These are phyloP conservation scores for Tortricodes alternella DNA, from an alignment of 2,888 invertebrate species.

Conservation along the genomic window DNA sequence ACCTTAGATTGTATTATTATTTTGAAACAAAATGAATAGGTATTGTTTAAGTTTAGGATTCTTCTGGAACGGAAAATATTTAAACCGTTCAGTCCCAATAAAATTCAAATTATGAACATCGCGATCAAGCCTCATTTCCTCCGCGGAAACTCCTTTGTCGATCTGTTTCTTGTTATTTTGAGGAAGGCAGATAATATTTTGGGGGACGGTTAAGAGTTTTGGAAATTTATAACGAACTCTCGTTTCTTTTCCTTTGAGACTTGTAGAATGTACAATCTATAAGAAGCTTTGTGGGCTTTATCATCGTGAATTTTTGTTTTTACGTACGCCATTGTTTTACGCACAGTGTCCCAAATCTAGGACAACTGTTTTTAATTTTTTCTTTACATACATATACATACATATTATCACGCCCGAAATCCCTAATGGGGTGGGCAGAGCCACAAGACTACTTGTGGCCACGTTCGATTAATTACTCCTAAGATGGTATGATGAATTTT, in stretches of 20 bases:
- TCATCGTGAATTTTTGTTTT: background rate
- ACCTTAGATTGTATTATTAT: background rate
- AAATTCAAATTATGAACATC: constrained; percentile 55
- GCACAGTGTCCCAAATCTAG: too few species aligned
- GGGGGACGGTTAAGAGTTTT: constrained; percentile 50
- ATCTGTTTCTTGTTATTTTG: constrained; percentile 56
- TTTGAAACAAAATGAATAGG: background rate
- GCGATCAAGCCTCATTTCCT: constrained; percentile 57
- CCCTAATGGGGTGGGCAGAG: too few species aligned
- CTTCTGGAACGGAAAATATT: constrained; percentile 32
- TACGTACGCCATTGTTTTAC: background rate
- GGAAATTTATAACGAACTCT: constrained; percentile 48
- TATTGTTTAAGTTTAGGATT: background rate
- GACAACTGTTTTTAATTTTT: too few species aligned
- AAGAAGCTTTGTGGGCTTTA: constrained; percentile 8
- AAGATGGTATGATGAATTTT: too few species aligned
- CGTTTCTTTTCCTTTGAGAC: constrained; percentile 37
- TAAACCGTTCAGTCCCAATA: constrained; percentile 49
- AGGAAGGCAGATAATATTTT: constrained; percentile 49
- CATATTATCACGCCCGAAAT: too few species aligned
- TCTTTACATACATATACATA: too few species aligned
- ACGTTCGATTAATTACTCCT: too few species aligned
- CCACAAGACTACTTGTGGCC: too few species aligned
- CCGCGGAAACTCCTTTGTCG: constrained; percentile 56
- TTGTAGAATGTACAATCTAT: constrained; percentile 29